phyloP scores from a whole-genome alignment of 2,797 vertebrate species.

The Gymnothorax reevesii region DNA sequence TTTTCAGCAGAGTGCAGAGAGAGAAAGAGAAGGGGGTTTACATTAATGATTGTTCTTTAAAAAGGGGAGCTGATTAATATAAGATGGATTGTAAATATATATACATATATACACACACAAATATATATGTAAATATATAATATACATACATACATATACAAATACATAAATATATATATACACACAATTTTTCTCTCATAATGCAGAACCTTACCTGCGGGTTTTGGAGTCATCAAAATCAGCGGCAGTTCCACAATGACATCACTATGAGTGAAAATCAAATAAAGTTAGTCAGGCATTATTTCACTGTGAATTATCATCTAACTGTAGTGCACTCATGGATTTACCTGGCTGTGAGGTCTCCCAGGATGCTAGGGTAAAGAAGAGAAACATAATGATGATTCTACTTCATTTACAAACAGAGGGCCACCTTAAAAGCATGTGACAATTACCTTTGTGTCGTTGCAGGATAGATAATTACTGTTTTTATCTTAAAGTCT shows the following conservation, averaged over 20 bases:
- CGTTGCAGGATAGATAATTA: neutral
- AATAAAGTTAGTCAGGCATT: neutral
- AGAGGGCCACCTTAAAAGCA: neutral
- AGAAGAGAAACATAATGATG: conserved; percentile 29
- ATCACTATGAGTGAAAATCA: conserved; percentile 68
- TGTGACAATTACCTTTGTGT: neutral
- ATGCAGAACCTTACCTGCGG: conserved; percentile 70
- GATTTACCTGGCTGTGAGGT: conserved; percentile 82
- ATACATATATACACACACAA: no score
- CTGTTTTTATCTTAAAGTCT: neutral
- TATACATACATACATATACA: no score
- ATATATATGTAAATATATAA: no score
- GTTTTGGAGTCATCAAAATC: conserved; percentile 85
- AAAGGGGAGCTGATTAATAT: neutral
- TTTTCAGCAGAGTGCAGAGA: neutral
- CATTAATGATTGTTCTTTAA: neutral
- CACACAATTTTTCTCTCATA: no score
- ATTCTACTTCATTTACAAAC: neutral
- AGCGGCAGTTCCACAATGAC: conserved; percentile 81
- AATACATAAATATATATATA: no score
- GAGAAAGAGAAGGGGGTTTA: neutral
- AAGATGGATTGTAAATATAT: neutral
- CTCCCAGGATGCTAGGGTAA: conserved; percentile 76
- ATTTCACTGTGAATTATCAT: neutral
- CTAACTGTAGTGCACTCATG: neutral